Evolutionary conservation across 2,113 vertebrate species (phyloP).

Genomic region (Dasypus novemcinctus): DNA sequence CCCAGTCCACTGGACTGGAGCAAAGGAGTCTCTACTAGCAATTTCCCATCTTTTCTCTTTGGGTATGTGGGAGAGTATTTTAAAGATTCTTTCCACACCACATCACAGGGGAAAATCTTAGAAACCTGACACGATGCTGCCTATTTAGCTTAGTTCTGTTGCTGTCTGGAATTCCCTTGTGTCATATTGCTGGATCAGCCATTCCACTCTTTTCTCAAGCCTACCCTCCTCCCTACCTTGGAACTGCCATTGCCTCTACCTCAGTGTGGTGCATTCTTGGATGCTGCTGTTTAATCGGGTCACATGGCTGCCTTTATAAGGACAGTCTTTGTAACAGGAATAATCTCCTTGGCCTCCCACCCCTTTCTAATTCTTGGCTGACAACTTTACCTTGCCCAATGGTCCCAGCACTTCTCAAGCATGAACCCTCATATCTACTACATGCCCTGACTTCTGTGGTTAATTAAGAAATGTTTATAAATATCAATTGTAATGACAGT

Average conservation of each 20-base stretch:
- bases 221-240: background rate
- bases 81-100: background rate
- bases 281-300: background rate
- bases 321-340: background rate
- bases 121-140: background rate
- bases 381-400: background rate
- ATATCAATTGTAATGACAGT: background rate
- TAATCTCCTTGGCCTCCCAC: background rate
- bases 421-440: background rate
- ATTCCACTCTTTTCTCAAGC: background rate
- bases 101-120: background rate
- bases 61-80: background rate
- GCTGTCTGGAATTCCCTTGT: background rate
- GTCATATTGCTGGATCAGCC: background rate
- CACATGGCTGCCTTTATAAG: background rate
- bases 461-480: background rate
- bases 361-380: background rate
- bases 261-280: background rate
- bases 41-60: background rate
- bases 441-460: background rate
- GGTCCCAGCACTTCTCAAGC: background rate
- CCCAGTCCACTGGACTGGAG: background rate
- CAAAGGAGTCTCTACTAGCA: background rate
- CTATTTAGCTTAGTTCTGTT: background rate
- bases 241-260: background rate